Conservation (phyloP, 2,888 invertebrate genomes). For the Andrena dorsata region DNA sequence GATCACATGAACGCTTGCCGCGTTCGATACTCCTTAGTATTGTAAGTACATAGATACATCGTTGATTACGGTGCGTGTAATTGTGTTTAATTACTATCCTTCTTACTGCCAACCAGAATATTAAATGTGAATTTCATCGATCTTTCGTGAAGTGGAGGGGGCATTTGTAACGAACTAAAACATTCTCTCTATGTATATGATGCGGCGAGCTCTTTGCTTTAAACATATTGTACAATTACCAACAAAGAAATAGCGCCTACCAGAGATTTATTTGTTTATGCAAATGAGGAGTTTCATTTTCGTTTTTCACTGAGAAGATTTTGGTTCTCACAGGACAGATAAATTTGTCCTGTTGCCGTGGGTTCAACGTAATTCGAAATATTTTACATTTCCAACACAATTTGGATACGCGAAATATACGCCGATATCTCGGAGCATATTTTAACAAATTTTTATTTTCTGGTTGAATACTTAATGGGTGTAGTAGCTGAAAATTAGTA, state of each 20-base stretch:
- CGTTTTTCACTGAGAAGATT: neutral
- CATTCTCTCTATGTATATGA: neutral
- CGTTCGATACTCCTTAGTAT: slow-evolving; percentile 61
- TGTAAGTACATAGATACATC: slow-evolving; percentile 70
- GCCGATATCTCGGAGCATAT: too few species aligned
- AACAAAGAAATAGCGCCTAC: neutral
- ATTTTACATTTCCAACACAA: neutral
- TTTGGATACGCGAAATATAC: neutral
- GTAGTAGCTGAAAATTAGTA: neutral
- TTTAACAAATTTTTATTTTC: neutral
- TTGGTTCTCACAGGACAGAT: neutral
- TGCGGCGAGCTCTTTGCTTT: neutral
- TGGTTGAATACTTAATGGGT: neutral
- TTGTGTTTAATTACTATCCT: slow-evolving; percentile 29
- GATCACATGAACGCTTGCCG: slow-evolving; percentile 51
- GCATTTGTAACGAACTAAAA: neutral
- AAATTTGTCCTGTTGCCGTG: neutral
- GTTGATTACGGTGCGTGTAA: slow-evolving; percentile 62
- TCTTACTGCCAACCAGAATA: neutral
- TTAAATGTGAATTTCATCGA: neutral
- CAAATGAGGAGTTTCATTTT: neutral
- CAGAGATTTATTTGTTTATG: too few species aligned
- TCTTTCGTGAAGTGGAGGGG: neutral
- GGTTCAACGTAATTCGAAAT: neutral
- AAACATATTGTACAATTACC: neutral